Percentiles rank a stretch among this genome's conserved stretches.
phyloP scores from a whole-genome alignment of 2,888 invertebrate species.

The Oscheius onirici region DNA sequence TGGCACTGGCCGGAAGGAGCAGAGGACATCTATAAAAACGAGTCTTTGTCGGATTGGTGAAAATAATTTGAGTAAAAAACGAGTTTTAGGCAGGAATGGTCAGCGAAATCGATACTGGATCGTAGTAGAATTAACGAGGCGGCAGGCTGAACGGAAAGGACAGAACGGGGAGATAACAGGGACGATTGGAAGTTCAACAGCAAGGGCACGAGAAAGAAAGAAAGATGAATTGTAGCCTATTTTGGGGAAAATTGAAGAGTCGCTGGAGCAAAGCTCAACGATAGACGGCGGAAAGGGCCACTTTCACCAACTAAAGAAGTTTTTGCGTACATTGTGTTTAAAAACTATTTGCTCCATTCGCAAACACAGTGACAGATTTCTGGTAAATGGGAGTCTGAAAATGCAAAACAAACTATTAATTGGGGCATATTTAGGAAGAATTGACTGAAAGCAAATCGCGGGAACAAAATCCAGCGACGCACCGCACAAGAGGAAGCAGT shows the following conservation, averaged over 20 bases:
- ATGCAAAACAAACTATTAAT: background rate
- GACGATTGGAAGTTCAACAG: too few species aligned
- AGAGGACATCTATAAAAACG: background rate
- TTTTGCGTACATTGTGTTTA: too few species aligned
- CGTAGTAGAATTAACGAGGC: too few species aligned
- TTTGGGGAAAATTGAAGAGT: background rate
- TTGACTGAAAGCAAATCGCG: too few species aligned
- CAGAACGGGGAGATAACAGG: slow-evolving; percentile 1
- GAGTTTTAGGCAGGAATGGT: background rate
- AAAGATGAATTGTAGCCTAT: background rate
- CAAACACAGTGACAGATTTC: too few species aligned
- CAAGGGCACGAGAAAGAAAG: background rate
- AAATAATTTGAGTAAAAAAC: too few species aligned
- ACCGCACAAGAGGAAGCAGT: too few species aligned
- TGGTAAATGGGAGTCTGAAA: background rate
- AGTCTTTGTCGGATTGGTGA: too few species aligned
- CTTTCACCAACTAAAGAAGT: background rate
- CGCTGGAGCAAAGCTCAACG: background rate
- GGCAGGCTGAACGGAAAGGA: background rate
- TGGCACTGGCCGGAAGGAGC: slow-evolving; percentile 25
- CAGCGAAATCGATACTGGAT: slow-evolving; percentile 1
- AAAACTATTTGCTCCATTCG: too few species aligned
- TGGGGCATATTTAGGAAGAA: background rate
- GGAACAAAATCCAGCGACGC: too few species aligned
- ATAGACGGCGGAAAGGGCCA: background rate